Evolutionary conservation across 2,888 invertebrate species (phyloP).

Genomic region (Criorhina ranunculi): DNA sequence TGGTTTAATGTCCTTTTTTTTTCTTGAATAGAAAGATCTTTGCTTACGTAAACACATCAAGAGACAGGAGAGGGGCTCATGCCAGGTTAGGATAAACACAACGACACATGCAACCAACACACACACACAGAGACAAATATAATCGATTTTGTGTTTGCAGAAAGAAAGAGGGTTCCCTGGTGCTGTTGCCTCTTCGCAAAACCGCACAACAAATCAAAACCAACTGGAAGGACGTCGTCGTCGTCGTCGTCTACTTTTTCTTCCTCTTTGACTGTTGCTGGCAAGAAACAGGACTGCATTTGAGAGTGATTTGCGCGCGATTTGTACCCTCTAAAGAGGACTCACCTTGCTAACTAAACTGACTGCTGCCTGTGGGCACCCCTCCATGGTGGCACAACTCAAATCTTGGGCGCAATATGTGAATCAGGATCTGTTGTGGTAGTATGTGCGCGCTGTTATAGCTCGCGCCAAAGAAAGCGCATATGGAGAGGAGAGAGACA

Average conservation of each 20-base stretch:
- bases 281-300: slow-evolving; percentile 61
- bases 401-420: slow-evolving; percentile 41
- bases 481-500: slow-evolving; percentile 58
- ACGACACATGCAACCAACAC: slow-evolving; percentile 14
- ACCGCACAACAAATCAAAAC: slow-evolving; percentile 73
- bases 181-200: slow-evolving; percentile 47
- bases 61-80: slow-evolving; percentile 65
- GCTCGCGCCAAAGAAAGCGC: slow-evolving; percentile 73
- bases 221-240: slow-evolving; percentile 61
- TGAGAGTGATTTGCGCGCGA: slow-evolving; percentile 77
- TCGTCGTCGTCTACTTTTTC: slow-evolving; percentile 28
- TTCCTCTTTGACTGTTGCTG: slow-evolving; percentile 5
- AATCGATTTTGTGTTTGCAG: slow-evolving; percentile 57
- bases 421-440: slow-evolving; percentile 21
- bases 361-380: slow-evolving; percentile 61
- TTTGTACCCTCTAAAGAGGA: slow-evolving; percentile 63
- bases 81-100: slow-evolving; percentile 71
- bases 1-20: slow-evolving; percentile 68
- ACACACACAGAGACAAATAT: background rate
- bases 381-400: slow-evolving; percentile 10
- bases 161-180: slow-evolving; percentile 57
- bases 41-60: slow-evolving; percentile 70
- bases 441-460: slow-evolving; percentile 31
- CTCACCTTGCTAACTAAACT: slow-evolving; percentile 60
- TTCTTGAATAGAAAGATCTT: slow-evolving; percentile 69